Conservation (phyloP, 23 tunicate species). For the Ciona savignyi region DNA sequence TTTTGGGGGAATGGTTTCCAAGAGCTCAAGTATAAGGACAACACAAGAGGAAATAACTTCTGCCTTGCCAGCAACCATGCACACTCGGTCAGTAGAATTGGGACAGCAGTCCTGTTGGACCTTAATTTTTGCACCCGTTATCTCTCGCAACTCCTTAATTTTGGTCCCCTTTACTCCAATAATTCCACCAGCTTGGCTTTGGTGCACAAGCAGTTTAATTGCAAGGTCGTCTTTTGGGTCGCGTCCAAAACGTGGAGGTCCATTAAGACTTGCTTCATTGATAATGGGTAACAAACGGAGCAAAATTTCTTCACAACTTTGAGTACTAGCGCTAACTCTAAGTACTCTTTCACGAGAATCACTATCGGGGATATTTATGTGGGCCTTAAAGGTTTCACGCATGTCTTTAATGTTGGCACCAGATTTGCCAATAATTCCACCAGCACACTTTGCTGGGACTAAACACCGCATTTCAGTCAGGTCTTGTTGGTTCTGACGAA, state of each 20-base stretch:
- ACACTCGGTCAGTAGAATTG: conserved; percentile 73
- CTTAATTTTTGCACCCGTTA: conserved; percentile 80
- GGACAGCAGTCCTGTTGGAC: conserved; percentile 72
- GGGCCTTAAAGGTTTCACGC: conserved; percentile 77
- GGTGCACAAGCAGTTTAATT: conserved; percentile 74
- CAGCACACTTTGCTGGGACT: conserved; percentile 79
- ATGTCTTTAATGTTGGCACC: conserved; percentile 84
- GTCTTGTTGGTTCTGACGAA: neutral
- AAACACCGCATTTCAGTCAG: conserved; percentile 82
- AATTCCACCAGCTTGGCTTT: conserved; percentile 86
- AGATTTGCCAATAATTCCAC: conserved; percentile 90
- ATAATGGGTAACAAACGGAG: conserved; percentile 52
- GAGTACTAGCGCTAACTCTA: conserved; percentile 47
- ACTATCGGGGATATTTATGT: conserved; percentile 74
- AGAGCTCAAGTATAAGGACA: conserved; percentile 66
- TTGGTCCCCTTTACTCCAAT: conserved; percentile 85
- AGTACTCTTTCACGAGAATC: conserved; percentile 76
- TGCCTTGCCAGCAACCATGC: conserved; percentile 63
- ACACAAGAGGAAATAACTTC: conserved; percentile 82
- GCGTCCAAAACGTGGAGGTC: neutral
- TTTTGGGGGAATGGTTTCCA: conserved; percentile 78
- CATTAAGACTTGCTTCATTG: conserved; percentile 14
- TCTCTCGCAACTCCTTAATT: conserved; percentile 84
- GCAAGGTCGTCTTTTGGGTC: conserved; percentile 12
- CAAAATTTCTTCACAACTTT: conserved; percentile 85